phyloP scores from a whole-genome alignment of 1,140 invertebrate genomes.

The Halyomorpha halys region DNA sequence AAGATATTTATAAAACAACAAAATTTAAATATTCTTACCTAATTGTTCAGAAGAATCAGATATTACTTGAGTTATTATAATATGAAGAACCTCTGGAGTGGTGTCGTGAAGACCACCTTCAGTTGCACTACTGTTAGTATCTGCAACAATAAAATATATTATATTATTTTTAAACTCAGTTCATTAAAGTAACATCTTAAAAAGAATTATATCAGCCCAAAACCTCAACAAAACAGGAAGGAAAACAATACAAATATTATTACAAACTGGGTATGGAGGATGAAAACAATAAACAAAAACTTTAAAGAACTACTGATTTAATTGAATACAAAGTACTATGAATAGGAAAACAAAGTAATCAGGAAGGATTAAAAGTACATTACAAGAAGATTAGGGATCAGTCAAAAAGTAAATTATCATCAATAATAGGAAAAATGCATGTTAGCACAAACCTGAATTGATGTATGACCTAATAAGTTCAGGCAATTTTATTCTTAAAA shows the following conservation, averaged over 20 bases:
- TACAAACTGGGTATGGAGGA: background rate
- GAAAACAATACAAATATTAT: background rate
- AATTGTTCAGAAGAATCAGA: conserved; percentile 37
- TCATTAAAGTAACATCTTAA: too few species aligned
- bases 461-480: conserved; percentile 75
- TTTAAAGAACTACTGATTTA: too few species aligned
- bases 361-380: too few species aligned
- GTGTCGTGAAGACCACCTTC: conserved; percentile 78
- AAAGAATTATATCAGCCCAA: background rate
- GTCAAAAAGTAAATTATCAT: too few species aligned
- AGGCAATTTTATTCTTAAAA: conserved; percentile 69
- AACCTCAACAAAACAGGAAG: background rate
- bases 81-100: conserved; percentile 75
- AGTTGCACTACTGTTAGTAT: conserved; percentile 48
- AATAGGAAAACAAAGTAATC: too few species aligned
- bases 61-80: conserved; percentile 47
- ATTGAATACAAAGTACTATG: too few species aligned
- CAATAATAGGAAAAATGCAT: too few species aligned
- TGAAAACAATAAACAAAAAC: too few species aligned
- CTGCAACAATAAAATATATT: conserved; percentile 26
- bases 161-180: background rate
- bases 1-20: background rate
- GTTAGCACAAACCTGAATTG: conserved; percentile 47
- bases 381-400: too few species aligned
- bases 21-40: conserved; percentile 34